phyloP scores from a whole-genome alignment of 2,113 vertebrate species.

The Sphaerodactylus townsendi region DNA sequence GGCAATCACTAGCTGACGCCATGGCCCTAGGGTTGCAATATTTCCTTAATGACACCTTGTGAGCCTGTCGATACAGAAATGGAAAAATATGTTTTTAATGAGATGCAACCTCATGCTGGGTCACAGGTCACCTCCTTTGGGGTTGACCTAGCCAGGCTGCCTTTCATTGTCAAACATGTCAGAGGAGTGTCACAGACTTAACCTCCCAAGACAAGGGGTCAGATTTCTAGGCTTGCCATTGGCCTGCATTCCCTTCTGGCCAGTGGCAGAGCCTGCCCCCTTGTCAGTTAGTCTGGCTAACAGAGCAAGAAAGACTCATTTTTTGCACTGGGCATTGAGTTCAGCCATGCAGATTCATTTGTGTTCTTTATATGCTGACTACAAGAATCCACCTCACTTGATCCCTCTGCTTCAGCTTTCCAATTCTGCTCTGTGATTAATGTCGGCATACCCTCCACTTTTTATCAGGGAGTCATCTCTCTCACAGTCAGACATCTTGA shows the following conservation, averaged over 20 bases:
- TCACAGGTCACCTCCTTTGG: constrained; percentile 34
- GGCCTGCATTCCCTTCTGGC: not conserved
- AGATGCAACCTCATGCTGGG: constrained; percentile 27
- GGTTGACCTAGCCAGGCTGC: constrained; percentile 17
- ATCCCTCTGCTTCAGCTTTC: not conserved
- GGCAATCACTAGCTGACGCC: constrained; percentile 1
- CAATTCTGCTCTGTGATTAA: not conserved
- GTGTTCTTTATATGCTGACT: not conserved
- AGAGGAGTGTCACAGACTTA: constrained; percentile 20
- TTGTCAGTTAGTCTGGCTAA: not conserved
- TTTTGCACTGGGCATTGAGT: not conserved
- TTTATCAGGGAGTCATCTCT: not conserved
- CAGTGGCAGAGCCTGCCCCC: not conserved
- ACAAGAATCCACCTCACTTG: not conserved
- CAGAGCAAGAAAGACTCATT: not conserved
- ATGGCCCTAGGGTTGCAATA: not conserved
- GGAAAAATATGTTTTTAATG: constrained; percentile 37
- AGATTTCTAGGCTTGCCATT: not conserved
- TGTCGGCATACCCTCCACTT: not conserved
- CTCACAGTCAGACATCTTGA: not conserved
- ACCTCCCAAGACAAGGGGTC: constrained; percentile 23
- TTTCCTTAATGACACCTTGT: constrained; percentile 21
- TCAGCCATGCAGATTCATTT: not conserved
- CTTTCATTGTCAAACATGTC: constrained; percentile 36
- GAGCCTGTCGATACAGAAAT: constrained; percentile 21